Percentiles rank a stretch among this genome's conserved stretches.
Evolutionary conservation across 2,797 vertebrate genomes (phyloP).

Genomic region (Eidolon dupreanum): DNA sequence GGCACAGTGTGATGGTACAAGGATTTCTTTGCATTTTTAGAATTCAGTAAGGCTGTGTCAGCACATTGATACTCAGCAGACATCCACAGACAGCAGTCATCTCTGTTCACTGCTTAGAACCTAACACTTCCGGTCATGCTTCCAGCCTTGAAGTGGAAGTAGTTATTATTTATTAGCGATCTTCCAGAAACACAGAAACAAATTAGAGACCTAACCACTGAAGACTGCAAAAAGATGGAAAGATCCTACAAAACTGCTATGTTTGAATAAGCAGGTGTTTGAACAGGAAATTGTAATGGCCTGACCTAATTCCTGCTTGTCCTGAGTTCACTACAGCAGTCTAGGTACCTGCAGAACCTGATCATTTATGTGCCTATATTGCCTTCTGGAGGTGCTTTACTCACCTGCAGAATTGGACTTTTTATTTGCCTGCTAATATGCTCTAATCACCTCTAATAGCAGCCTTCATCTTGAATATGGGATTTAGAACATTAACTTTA

Average conservation of each 20-base stretch:
- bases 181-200: slow-evolving; percentile 20
- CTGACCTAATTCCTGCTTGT: neutral
- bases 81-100: neutral
- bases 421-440: slow-evolving; percentile 32
- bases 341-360: neutral
- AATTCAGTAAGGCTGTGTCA: neutral
- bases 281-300: neutral
- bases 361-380: neutral
- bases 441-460: slow-evolving; percentile 35
- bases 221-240: neutral
- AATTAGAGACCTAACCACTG: neutral
- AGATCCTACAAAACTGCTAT: neutral
- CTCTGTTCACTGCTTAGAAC: neutral
- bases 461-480: slow-evolving; percentile 47
- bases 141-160: neutral
- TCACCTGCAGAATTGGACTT: neutral
- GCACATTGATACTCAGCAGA: neutral
- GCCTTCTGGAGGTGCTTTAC: neutral
- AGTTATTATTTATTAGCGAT: neutral
- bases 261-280: neutral
- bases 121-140: neutral
- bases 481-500: slow-evolving; percentile 69
- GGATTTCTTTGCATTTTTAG: neutral
- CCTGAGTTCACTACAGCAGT: neutral
- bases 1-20: neutral